Base-by-base conservation (phyloP, 1,140 invertebrate genomes). In the Drosophila nannoptera region DNA sequence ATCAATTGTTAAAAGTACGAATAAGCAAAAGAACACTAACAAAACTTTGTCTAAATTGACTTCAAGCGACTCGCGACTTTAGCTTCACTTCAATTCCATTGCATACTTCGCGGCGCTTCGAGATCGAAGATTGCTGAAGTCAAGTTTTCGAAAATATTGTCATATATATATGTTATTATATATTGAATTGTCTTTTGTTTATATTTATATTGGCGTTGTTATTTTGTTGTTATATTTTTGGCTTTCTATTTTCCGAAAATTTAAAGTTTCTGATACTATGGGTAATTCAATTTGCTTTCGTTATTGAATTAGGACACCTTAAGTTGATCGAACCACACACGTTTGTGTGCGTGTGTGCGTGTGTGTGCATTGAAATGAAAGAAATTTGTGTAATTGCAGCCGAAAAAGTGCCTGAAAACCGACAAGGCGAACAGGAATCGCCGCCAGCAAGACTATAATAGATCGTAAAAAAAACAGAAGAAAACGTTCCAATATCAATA, bases 391-490 rank as follows among this genome's bases (percentile, higher is more conserved):
- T 66, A 61, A 61, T 69, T 75, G 49, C 71, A 82, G 74, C 66
- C 45, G 61, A 33, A 53, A 75, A 78, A 78, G 78, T 84, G 80
- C 76, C 64, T 78, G 55, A 71, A 58, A 73, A 29, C 36, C 43
- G n/a, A 46, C 45, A 50, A 50, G 14, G 31, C 7, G 35, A 45
- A 71, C 22, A 31, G 45, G 31, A 49, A 2, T 12, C 29, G 46
- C 46, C 46, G n/a, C n/a, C 46, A 12, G 11, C n/a, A 31, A 11
- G 29, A 50, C 12, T 4, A 45, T 9, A 8, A 8, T 38, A 38
- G 8, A 4, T 38, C 11, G 36, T 38, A 45, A 3, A n/a, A 14
- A 12, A 5, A 43, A 43, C 0, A 11, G 8, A 38, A 33, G 22
- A 3, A 22, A 22, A 22, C 22, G 22, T 22, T 22, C 22, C 22